These are phyloP conservation scores for Ceyx cyanopectus DNA, from an alignment of 2,113 vertebrate genomes.

Conservation along the genomic window DNA sequence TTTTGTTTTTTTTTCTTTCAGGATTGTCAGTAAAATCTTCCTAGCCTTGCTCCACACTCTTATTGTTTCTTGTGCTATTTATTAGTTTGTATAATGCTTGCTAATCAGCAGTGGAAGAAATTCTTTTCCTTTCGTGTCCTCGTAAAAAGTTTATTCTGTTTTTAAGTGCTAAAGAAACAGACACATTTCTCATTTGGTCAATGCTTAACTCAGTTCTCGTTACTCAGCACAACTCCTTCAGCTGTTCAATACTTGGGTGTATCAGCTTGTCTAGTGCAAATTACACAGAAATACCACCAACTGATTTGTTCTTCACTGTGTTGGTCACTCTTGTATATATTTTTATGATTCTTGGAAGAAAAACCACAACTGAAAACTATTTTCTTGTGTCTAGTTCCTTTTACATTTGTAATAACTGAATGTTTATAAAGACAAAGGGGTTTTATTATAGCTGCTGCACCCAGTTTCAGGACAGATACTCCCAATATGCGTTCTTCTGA, in stretches of 20 bases:
- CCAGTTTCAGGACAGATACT: neutral
- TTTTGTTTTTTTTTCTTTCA: neutral
- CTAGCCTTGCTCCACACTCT: no score
- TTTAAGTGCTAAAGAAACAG: neutral
- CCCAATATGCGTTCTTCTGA: neutral
- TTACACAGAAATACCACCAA: neutral
- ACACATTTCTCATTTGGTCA: neutral
- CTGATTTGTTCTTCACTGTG: neutral
- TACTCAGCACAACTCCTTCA: neutral
- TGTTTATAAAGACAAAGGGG: neutral
- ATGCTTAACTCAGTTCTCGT: neutral
- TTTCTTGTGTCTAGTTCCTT: neutral
- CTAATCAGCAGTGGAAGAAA: neutral
- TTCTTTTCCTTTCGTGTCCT: neutral
- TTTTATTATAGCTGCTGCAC: neutral
- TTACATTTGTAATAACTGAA: neutral
- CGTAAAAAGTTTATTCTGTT: neutral
- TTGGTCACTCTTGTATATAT: neutral
- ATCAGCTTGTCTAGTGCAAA: neutral
- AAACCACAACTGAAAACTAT: neutral
- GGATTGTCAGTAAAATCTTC: neutral
- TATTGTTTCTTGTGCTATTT: neutral
- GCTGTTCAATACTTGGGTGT: neutral
- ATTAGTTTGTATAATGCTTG: neutral
- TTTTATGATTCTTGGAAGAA: neutral